Conservation (phyloP, 1,140 invertebrate species). For the Solenopsis invicta region DNA sequence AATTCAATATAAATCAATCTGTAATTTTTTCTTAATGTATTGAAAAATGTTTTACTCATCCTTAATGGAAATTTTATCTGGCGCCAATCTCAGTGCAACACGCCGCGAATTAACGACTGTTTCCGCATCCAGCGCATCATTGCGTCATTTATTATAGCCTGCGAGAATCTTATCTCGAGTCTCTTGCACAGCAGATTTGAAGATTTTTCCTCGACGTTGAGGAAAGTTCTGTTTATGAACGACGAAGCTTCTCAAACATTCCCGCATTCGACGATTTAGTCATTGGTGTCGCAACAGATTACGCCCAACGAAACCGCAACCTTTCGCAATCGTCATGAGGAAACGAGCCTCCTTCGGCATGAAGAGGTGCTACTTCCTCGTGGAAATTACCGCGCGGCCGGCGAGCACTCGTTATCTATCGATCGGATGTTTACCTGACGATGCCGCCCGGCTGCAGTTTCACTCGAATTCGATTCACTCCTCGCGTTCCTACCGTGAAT, state of each 20-base stretch:
- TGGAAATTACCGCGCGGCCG: not conserved
- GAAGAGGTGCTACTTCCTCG: not conserved
- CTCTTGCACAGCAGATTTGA: not conserved
- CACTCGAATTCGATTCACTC: not conserved
- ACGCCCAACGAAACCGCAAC: not conserved
- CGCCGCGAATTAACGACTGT: not conserved
- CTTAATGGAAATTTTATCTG: not conserved
- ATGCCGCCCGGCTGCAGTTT: not conserved
- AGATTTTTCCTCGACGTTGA: not conserved
- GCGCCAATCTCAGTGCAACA: no score
- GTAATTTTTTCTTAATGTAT: no score
- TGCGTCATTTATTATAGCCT: not conserved
- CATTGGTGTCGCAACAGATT: not conserved
- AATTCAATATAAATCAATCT: no score
- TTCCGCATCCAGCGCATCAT: not conserved
- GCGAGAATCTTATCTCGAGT: not conserved
- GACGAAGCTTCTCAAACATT: not conserved
- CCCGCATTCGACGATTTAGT: not conserved
- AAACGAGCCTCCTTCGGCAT: not conserved
- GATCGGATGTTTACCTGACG: slow-evolving; percentile 19
- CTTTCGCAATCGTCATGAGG: not conserved
- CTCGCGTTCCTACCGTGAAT: slow-evolving; percentile 54
- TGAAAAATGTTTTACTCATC: no score
- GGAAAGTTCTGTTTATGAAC: not conserved
- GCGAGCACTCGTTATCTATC: slow-evolving; percentile 1